Conservation (phyloP, 2,797 vertebrate species). For the Centroberyx gerrardi region DNA sequence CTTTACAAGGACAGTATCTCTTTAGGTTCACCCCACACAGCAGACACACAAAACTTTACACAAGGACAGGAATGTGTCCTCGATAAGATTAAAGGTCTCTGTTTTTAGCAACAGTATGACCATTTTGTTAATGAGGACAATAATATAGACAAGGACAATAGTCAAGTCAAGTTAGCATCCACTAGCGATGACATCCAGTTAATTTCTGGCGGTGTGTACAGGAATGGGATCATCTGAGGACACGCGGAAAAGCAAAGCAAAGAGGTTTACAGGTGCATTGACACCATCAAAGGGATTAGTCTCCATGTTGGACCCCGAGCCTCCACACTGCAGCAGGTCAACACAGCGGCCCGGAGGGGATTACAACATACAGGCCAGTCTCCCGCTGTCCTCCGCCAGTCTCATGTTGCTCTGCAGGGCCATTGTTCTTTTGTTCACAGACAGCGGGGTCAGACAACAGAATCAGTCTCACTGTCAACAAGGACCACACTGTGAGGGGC, state of each 20-base stretch:
- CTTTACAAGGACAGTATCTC: no score
- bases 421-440: slow-evolving; percentile 61
- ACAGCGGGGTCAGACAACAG: slow-evolving; percentile 52
- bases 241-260: neutral
- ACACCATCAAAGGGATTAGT: neutral
- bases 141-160: neutral
- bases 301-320: neutral
- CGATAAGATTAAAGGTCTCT: no score
- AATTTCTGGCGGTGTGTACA: neutral
- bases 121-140: neutral
- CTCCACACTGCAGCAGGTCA: slow-evolving; percentile 11
- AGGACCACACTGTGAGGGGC: slow-evolving; percentile 30
- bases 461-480: slow-evolving; percentile 39
- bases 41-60: no score
- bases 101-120: neutral
- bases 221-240: neutral
- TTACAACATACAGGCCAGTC: slow-evolving; percentile 33
- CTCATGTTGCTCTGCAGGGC: slow-evolving; percentile 31
- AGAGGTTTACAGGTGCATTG: neutral
- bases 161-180: neutral
- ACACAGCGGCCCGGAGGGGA: slow-evolving; percentile 15
- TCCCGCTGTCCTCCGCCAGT: slow-evolving; percentile 26
- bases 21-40: no score
- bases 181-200: neutral
- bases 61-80: no score